Percentiles rank a stretch among this genome's conserved stretches.
These are phyloP conservation scores for Trypoxylon attenuatum DNA, from an alignment of 2,888 invertebrate genomes.

Conservation along the genomic window DNA sequence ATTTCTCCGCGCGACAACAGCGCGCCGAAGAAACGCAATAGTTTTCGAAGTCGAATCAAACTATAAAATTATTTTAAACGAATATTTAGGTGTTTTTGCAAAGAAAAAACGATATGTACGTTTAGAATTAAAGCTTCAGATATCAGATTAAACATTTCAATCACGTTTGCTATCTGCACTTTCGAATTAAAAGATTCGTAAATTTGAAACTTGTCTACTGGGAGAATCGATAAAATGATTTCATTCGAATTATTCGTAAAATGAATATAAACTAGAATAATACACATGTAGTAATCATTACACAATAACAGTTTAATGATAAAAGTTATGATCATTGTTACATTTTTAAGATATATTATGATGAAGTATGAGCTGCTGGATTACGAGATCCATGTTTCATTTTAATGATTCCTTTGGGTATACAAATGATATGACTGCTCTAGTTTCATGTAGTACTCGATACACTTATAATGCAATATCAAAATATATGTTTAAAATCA, in stretches of 20 bases:
- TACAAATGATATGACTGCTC: constrained; percentile 26
- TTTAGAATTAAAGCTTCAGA: no score
- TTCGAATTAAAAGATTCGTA: no score
- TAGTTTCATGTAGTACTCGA: constrained; percentile 35
- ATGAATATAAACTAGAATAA: constrained; percentile 26
- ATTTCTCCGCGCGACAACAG: no score
- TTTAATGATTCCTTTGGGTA: constrained; percentile 27
- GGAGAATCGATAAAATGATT: no score
- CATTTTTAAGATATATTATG: constrained; percentile 1
- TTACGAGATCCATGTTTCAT: constrained; percentile 13
- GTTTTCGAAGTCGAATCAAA: no score
- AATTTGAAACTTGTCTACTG: no score
- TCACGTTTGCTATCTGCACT: no score
- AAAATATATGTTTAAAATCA: constrained; percentile 27
- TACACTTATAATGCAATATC: constrained; percentile 31
- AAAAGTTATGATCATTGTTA: constrained; percentile 10
- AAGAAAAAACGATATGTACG: no score
- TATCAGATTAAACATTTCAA: no score
- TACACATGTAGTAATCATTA: constrained; percentile 7
- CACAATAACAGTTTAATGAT: neutral
- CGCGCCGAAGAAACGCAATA: no score
- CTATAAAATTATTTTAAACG: no score
- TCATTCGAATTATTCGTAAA: neutral
- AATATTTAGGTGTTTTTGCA: no score
- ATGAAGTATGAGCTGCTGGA: constrained; percentile 1